phyloP scores from a whole-genome alignment of 2,888 invertebrate genomes.

The Anthoptus insignis region DNA sequence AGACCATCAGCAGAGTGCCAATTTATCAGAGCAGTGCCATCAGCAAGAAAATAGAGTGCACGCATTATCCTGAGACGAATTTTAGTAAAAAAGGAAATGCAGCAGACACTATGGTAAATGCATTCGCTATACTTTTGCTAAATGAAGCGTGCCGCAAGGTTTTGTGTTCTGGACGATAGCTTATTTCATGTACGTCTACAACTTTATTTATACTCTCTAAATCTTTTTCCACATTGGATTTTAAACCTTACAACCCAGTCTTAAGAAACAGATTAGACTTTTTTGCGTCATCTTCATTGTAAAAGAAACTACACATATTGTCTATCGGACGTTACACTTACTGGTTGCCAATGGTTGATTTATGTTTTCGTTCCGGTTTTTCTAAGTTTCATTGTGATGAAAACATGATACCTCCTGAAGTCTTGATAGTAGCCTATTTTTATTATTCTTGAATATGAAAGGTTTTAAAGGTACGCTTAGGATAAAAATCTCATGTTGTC shows the following conservation, averaged over 20 bases:
- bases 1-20: conserved; percentile 52
- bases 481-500: too few species aligned
- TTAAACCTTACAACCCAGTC: conserved; percentile 48
- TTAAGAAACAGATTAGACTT: conserved; percentile 40
- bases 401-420: conserved; percentile 24
- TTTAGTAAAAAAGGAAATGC: conserved; percentile 70
- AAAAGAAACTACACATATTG: conserved; percentile 62
- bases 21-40: conserved; percentile 59
- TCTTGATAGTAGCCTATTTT: conserved; percentile 12
- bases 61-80: conserved; percentile 57
- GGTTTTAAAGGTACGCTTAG: too few species aligned
- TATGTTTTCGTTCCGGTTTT: conserved; percentile 67
- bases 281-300: conserved; percentile 53
- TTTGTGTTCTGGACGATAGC: conserved; percentile 61
- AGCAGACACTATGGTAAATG: conserved; percentile 70
- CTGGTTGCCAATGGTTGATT: conserved; percentile 75
- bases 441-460: too few species aligned
- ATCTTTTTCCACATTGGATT: conserved; percentile 36
- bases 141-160: conserved; percentile 81
- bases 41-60: conserved; percentile 56
- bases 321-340: conserved; percentile 66
- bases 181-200: conserved; percentile 64
- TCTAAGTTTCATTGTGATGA: conserved; percentile 55
- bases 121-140: conserved; percentile 85
- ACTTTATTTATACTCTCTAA: conserved; percentile 49